Percentiles rank a stretch among this genome's conserved stretches.
These are phyloP conservation scores for Aythya baeri DNA, from an alignment of 2,113 vertebrate species.

Conservation along the genomic window DNA sequence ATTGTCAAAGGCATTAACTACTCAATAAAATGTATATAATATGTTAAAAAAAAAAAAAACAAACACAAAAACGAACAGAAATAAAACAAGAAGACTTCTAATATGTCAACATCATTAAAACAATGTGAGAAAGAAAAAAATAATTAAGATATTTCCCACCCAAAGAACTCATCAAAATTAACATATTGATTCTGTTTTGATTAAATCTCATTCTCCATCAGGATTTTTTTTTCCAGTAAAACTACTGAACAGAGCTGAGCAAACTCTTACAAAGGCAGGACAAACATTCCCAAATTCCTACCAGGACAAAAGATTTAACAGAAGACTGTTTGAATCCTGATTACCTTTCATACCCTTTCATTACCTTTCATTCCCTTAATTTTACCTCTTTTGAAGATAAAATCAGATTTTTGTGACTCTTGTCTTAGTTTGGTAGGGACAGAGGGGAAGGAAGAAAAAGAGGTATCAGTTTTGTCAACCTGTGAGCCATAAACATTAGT, in stretches of 20 bases:
- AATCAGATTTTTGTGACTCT: neutral
- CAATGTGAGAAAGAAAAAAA: neutral
- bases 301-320: neutral
- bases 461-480: neutral
- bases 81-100: neutral
- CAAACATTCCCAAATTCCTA: neutral
- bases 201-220: neutral
- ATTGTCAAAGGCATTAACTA: neutral
- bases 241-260: neutral
- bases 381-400: neutral
- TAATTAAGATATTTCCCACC: neutral
- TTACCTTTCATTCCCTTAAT: neutral
- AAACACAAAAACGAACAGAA: too few species aligned
- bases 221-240: neutral
- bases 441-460: neutral
- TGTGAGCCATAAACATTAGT: neutral
- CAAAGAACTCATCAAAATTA: neutral
- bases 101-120: neutral
- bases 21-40: neutral
- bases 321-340: neutral
- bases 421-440: neutral
- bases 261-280: neutral
- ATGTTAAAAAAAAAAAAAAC: neutral
- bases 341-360: neutral
- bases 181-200: neutral